Evolutionary conservation across 2,113 vertebrate genomes (phyloP).

Genomic region (Merops nubicus): DNA sequence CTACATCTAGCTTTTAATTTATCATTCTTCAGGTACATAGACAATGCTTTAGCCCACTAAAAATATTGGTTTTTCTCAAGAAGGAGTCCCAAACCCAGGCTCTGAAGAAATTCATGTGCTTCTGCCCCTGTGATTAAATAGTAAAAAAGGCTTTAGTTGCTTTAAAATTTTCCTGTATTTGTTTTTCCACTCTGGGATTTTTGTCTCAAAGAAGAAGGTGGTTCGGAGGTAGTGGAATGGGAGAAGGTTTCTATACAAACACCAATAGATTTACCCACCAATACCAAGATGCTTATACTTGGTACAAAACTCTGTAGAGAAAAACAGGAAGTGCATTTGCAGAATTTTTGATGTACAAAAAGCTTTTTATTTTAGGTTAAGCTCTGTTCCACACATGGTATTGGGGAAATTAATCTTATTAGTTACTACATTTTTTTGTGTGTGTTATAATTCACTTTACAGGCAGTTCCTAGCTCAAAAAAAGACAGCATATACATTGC

Average conservation of each 20-base stretch:
- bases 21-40: not conserved
- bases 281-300: not conserved
- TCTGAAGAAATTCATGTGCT: conserved; percentile 5
- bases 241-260: not conserved
- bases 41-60: not conserved
- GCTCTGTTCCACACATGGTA: not conserved
- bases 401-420: not conserved
- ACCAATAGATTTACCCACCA: not conserved
- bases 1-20: not conserved
- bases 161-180: not conserved
- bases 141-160: not conserved
- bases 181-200: not conserved
- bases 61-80: not conserved
- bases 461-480: conserved; percentile 33
- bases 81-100: not conserved
- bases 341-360: not conserved
- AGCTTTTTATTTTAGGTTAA: not conserved
- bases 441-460: conserved; percentile 36
- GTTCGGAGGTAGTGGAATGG: not conserved
- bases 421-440: not conserved
- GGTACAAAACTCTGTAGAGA: not conserved
- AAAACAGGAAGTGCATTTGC: not conserved
- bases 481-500: not conserved
- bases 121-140: conserved; percentile 22
- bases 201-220: conserved; percentile 1